Evolutionary conservation across 2,113 vertebrate species (phyloP), one percentile per base, ranked within the genome.

Genomic region (Phocoena sinus): DNA sequence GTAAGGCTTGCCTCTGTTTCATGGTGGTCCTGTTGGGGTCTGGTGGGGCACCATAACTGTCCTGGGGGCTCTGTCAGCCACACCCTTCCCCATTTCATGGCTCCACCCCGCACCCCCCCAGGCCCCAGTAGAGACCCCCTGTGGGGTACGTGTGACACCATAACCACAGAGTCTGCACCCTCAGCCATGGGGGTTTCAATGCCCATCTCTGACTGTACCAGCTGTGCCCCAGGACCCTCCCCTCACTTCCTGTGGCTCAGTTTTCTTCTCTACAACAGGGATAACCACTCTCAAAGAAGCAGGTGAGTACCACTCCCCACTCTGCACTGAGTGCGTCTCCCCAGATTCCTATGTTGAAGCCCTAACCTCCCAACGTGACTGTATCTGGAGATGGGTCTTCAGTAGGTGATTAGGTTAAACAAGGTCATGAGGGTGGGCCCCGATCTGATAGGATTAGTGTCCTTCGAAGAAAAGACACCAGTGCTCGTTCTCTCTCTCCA

Each of bases 21-120:
- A 0, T 2, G 4, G 70, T 4, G 6, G 58, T 44, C 56, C n/a
- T 0, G 0, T 0, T 1, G n/a, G 26, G 0, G 0, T 3, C 31
- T n/a, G 21, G 17, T 0, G 0, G 33, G 53, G 17, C 11, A 10
- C 53, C 25, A 8, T 1, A 17, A 23, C 47, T 4, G 3, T 8
- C 31, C 1, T 3, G 6, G 31, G 9, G 41, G 41, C 92, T 62
- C 2, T 5, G 3, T 18, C 38, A 2, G 13, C 76, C 18, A 6
- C 25, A 2, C 56, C 50, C 50, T 8, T 25, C 36, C 44, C 58
- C 41, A 15, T 21, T 6, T 5, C 38, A 7, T 0, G 7, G 13
- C 17, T 50, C 21, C 20, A 11, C 3, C 3, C 60, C 3, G 26
- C 31, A 33, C 10, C 28, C 67, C 50, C 3, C 21, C 67, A 14